Conservation (phyloP, 2,888 invertebrate species). For the Aporophyla lueneburgensis region DNA sequence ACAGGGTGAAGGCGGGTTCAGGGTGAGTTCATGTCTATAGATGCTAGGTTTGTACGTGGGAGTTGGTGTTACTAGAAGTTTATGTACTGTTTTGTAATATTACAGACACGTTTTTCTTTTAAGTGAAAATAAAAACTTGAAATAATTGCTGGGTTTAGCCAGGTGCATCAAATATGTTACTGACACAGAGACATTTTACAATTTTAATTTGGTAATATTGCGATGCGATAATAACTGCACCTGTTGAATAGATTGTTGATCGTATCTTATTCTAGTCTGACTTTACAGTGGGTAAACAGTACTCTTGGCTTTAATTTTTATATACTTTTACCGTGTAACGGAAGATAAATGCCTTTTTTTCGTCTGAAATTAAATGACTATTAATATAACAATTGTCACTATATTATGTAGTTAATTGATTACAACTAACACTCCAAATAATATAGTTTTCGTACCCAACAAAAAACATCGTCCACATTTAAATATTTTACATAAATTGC, state of each 20-base stretch:
- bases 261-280: background rate
- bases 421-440: background rate
- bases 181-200: background rate
- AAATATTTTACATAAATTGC: slow-evolving; percentile 12
- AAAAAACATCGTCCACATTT: background rate
- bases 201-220: background rate
- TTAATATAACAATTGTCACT: background rate
- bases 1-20: slow-evolving; percentile 54
- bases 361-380: background rate
- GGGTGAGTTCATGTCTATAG: slow-evolving; percentile 50
- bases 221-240: background rate
- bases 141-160: background rate
- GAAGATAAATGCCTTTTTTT: background rate
- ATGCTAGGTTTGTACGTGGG: slow-evolving; percentile 10
- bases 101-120: no score
- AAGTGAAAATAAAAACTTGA: background rate
- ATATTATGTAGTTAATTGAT: background rate
- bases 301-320: background rate
- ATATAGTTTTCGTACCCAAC: background rate
- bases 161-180: background rate
- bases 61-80: background rate
- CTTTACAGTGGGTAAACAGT: background rate
- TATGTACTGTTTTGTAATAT: slow-evolving; percentile 35
- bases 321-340: background rate
- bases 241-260: background rate